Base-by-base conservation (phyloP, 2,797 vertebrate genomes). In the Hoplostethus mediterraneus region DNA sequence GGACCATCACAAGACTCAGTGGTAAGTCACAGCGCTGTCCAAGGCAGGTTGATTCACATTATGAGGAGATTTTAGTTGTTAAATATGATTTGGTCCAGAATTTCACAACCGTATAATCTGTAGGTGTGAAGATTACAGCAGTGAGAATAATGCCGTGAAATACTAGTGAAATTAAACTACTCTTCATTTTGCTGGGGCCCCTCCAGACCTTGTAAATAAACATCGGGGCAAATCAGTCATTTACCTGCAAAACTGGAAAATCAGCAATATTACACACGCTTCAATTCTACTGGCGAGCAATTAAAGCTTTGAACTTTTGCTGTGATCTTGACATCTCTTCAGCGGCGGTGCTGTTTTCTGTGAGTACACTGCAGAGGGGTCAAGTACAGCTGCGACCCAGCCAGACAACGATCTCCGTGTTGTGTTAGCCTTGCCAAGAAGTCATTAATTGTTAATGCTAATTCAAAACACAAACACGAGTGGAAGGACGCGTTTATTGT, bases 1-100 rank as follows among this genome's bases (percentile, higher is more conserved):
- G 98, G 98, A 99, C 97, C 78, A 94, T 99, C 88, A 97, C 95
- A 12, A 95, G 97, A 70, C 92, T 99, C 81, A 97, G 94, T 12
- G 97, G 98, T 99, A 89, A 92, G 91, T 58, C 36, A 16, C 17
- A 9, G 44, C 25, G 3, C 44, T 47, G 4, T 13, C 44, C 3
- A 47, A 13, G 5, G 28, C 28, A 28, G 28, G 28, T 21, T 12
- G 30, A 53, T 63, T 64, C 17, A 75, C 7, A 38, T 49, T 2
- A 6, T 36, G 33, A 8, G 33, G 33, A 6, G 33, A 36, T 36
- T 28, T 28, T 28, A 28, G 28, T 28, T 28, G 28, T 28, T 28
- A 28, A 28, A 28, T 28, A 28, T 28, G 28, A 8, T 36, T 36
- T 36, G 5, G 5, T 36, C 33, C 33, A 36, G 33, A 36, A 36